phyloP scores from a whole-genome alignment of 2,888 invertebrate genomes.

The Rotaria socialis region DNA sequence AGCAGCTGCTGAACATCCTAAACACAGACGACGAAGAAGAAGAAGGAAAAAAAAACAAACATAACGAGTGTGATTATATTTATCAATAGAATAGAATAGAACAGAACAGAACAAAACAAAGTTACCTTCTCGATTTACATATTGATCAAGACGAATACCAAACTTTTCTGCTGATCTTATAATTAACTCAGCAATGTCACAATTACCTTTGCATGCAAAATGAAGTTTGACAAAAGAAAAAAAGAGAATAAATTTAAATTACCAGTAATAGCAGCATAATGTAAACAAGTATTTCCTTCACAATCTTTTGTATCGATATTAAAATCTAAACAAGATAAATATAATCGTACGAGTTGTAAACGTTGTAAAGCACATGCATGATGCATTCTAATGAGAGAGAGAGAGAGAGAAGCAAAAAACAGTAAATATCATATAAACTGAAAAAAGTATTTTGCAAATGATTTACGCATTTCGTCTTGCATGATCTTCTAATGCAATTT shows the following conservation, averaged over 20 bases:
- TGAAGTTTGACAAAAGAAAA: too few species aligned
- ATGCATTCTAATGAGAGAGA: neutral
- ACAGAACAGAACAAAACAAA: neutral
- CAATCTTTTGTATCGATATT: slow-evolving; percentile 53
- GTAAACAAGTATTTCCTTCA: slow-evolving; percentile 56
- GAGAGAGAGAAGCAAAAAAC: neutral
- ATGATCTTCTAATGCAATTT: slow-evolving; percentile 50
- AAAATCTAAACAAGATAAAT: slow-evolving; percentile 50
- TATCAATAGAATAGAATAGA: neutral
- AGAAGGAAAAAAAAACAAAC: too few species aligned
- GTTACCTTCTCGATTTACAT: slow-evolving; percentile 23
- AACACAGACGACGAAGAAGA: neutral
- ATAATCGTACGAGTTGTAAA: neutral
- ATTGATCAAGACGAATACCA: neutral
- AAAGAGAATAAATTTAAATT: neutral
- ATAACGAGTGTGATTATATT: too few species aligned
- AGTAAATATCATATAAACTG: neutral
- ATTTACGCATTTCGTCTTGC: slow-evolving; percentile 17
- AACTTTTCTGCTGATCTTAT: neutral
- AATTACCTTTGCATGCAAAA: neutral
- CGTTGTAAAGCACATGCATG: slow-evolving; percentile 35
- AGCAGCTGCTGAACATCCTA: slow-evolving; percentile 18
- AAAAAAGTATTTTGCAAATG: neutral
- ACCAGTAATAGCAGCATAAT: slow-evolving; percentile 52
- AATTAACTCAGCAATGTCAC: slow-evolving; percentile 21